phyloP scores from a whole-genome alignment of 2,797 vertebrate species.

The Danio kyathit region DNA sequence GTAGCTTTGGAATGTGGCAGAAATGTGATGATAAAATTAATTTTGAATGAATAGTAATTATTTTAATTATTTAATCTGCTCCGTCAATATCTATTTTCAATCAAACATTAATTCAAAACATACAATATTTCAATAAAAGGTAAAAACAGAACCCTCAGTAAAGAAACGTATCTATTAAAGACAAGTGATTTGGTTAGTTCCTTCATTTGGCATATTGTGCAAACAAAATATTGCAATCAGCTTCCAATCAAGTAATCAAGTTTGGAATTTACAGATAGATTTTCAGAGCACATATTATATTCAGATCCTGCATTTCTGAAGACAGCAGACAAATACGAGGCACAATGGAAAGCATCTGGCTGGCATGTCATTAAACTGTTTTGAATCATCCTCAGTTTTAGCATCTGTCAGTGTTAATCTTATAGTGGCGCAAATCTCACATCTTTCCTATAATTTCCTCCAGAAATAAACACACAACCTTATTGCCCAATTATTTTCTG shows the following conservation, averaged over 20 bases:
- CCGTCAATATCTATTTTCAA: background rate
- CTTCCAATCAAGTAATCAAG: slow-evolving; percentile 25
- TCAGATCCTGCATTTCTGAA: background rate
- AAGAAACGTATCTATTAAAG: background rate
- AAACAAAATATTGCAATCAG: slow-evolving; percentile 31
- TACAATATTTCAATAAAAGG: background rate
- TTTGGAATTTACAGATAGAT: background rate
- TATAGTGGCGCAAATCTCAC: slow-evolving; percentile 19
- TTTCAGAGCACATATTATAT: slow-evolving; percentile 7
- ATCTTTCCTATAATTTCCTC: slow-evolving; percentile 7
- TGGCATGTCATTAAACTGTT: background rate
- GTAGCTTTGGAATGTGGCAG: too few relatives aligned
- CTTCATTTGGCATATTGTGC: slow-evolving; percentile 22
- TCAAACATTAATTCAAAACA: background rate
- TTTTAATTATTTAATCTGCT: too few relatives aligned
- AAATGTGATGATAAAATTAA: too few relatives aligned
- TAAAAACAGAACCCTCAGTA: background rate
- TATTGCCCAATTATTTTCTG: slow-evolving; percentile 5
- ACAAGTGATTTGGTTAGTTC: background rate
- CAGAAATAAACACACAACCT: background rate
- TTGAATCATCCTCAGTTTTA: slow-evolving; percentile 1
- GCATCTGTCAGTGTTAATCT: slow-evolving; percentile 12
- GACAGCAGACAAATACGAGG: slow-evolving; percentile 10
- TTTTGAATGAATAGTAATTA: too few relatives aligned
- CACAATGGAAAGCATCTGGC: slow-evolving; percentile 11